Percentiles rank a stretch among this genome's conserved stretches.
Evolutionary conservation across 2,797 vertebrate genomes (phyloP).

Genomic region (Numenius phaeopus): DNA sequence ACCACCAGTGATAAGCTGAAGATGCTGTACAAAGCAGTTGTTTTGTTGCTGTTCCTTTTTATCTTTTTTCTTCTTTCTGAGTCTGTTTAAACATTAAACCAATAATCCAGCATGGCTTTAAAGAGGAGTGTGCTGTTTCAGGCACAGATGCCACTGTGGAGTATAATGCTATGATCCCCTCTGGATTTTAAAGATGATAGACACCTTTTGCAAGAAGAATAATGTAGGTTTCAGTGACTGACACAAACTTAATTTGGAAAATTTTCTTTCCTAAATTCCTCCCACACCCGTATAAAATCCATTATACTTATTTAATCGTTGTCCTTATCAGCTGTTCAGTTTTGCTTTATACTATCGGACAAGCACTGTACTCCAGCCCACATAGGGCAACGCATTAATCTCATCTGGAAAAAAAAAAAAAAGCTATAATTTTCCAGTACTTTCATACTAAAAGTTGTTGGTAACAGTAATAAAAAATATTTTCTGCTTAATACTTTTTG

Average conservation of each 20-base stretch:
- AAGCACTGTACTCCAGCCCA: background rate
- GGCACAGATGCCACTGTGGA: background rate
- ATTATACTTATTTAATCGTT: conserved; percentile 26
- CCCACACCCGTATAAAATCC: conserved; percentile 15
- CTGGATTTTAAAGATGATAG: conserved; percentile 46
- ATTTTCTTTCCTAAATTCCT: conserved; percentile 55
- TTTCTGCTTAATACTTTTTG: conserved; percentile 16
- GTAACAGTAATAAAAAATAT: conserved; percentile 28
- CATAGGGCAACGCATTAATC: background rate
- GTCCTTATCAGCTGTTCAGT: conserved; percentile 41
- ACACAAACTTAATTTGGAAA: conserved; percentile 53
- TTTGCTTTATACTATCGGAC: conserved; percentile 35
- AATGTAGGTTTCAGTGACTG: conserved; percentile 41
- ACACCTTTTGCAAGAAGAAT: conserved; percentile 20
- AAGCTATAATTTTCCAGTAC: background rate
- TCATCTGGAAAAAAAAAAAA: background rate
- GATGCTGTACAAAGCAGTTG: background rate
- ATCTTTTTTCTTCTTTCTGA: background rate
- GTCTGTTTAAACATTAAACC: background rate
- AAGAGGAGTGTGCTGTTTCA: background rate
- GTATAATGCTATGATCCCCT: conserved; percentile 9
- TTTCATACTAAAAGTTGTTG: conserved; percentile 18
- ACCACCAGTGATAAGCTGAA: background rate
- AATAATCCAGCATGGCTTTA: background rate
- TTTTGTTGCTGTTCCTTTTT: background rate